phyloP scores from a whole-genome alignment of 1,140 invertebrate genomes.

The Drosophila subobscura region DNA sequence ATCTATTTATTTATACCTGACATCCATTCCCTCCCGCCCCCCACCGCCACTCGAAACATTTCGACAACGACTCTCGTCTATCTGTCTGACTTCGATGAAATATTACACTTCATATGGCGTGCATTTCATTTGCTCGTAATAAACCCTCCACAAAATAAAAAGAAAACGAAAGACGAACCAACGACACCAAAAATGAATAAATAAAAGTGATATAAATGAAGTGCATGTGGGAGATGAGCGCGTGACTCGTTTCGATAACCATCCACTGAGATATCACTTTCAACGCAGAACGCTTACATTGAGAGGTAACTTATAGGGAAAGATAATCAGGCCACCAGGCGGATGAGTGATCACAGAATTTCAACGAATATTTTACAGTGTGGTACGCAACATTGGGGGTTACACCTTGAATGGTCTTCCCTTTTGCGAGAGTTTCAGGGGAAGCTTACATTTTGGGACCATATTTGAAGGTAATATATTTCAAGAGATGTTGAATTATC shows the following conservation, averaged over 20 bases:
- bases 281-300: too few species aligned
- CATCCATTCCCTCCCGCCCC: not conserved
- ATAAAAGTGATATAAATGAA: slow-evolving; percentile 49
- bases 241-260: not conserved
- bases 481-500: not conserved
- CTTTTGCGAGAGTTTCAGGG: too few species aligned
- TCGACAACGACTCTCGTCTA: slow-evolving; percentile 2
- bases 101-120: slow-evolving; percentile 72
- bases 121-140: slow-evolving; percentile 76
- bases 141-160: slow-evolving; percentile 26
- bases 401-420: too few species aligned
- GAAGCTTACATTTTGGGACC: too few species aligned
- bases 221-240: slow-evolving; percentile 7
- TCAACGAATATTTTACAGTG: too few species aligned
- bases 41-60: slow-evolving; percentile 8
- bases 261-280: too few species aligned
- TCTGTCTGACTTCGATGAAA: slow-evolving; percentile 63
- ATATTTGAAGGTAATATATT: too few species aligned
- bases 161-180: not conserved
- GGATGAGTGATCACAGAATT: too few species aligned
- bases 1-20: slow-evolving; percentile 73
- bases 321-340: too few species aligned
- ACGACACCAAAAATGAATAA: slow-evolving; percentile 10
- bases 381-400: too few species aligned
- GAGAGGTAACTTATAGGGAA: too few species aligned